Conservation (phyloP, 2,113 vertebrate species). For the Emydura subglobosa region DNA sequence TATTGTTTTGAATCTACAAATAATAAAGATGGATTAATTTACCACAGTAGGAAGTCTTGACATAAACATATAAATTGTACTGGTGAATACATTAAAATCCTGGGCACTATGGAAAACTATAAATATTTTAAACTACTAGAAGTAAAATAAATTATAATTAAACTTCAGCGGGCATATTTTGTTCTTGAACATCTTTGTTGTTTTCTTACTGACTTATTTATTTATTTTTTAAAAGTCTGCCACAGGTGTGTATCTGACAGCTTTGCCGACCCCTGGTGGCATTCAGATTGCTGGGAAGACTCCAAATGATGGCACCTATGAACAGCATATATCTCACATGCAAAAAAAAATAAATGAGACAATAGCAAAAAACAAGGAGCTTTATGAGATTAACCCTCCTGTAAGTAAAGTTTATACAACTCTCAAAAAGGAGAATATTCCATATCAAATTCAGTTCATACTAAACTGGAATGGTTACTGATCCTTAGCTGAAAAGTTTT, state of each 20-base stretch:
- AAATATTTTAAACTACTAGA: neutral
- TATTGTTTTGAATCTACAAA: neutral
- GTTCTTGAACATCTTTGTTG: neutral
- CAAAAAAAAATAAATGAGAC: conserved; percentile 98
- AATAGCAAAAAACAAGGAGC: conserved; percentile 93
- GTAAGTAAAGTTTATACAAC: conserved; percentile 80
- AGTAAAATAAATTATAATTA: neutral
- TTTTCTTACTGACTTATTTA: neutral
- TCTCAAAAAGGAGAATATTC: neutral
- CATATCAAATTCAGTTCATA: neutral
- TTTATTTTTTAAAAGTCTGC: conserved; percentile 85
- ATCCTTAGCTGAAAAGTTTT: neutral
- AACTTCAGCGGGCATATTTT: neutral
- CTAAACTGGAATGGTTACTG: neutral
- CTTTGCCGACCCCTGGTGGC: conserved; percentile 92
- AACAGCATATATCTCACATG: conserved; percentile 93
- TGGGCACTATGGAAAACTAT: neutral
- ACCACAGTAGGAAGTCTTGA: neutral
- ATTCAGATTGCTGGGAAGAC: conserved; percentile 97
- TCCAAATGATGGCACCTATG: conserved; percentile 90
- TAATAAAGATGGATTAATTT: neutral
- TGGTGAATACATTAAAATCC: neutral
- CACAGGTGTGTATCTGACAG: conserved; percentile 94
- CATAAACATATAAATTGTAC: neutral
- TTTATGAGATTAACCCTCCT: conserved; percentile 93